These are phyloP conservation scores for Trachelus stipa DNA, from an alignment of 2,888 invertebrate species.

Conservation along the genomic window DNA sequence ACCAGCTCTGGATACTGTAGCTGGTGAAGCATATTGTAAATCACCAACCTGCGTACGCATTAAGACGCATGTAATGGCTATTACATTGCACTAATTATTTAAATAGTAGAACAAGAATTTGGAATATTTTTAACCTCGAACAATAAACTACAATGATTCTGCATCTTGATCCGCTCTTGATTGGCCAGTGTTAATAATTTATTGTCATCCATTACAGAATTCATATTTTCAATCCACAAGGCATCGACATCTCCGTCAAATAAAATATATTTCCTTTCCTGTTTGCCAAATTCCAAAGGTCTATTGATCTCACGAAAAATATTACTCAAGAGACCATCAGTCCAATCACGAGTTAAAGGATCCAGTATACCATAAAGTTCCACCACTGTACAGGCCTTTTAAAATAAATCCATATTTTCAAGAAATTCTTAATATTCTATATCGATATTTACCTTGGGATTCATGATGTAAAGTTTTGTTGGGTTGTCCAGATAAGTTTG, in stretches of 20 bases:
- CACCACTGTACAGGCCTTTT: slow-evolving; percentile 84
- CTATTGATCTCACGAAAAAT: slow-evolving; percentile 93
- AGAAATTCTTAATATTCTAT: slow-evolving; percentile 1
- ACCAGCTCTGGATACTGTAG: slow-evolving; percentile 91
- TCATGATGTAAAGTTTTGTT: slow-evolving; percentile 84
- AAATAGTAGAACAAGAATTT: neutral
- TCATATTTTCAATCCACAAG: slow-evolving; percentile 97
- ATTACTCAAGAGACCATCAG: slow-evolving; percentile 89
- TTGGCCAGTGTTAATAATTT: slow-evolving; percentile 89
- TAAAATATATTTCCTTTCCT: slow-evolving; percentile 84
- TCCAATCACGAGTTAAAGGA: slow-evolving; percentile 90
- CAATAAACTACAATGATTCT: slow-evolving; percentile 83
- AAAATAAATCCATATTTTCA: neutral
- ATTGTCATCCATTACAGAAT: slow-evolving; percentile 97
- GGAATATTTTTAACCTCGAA: slow-evolving; percentile 75
- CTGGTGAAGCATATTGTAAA: slow-evolving; percentile 90
- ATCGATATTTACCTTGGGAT: slow-evolving; percentile 78
- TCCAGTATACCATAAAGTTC: slow-evolving; percentile 92
- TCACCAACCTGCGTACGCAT: slow-evolving; percentile 77
- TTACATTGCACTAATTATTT: neutral
- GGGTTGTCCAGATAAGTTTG: slow-evolving; percentile 81
- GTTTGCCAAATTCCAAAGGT: slow-evolving; percentile 71
- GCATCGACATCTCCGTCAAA: slow-evolving; percentile 97
- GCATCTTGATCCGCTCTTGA: slow-evolving; percentile 87
- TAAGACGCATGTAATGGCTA: slow-evolving; percentile 1